Evolutionary conservation across 2,797 vertebrate genomes (phyloP), one percentile per base, ranked within the genome.

Genomic region (Xyrichtys novacula): DNA sequence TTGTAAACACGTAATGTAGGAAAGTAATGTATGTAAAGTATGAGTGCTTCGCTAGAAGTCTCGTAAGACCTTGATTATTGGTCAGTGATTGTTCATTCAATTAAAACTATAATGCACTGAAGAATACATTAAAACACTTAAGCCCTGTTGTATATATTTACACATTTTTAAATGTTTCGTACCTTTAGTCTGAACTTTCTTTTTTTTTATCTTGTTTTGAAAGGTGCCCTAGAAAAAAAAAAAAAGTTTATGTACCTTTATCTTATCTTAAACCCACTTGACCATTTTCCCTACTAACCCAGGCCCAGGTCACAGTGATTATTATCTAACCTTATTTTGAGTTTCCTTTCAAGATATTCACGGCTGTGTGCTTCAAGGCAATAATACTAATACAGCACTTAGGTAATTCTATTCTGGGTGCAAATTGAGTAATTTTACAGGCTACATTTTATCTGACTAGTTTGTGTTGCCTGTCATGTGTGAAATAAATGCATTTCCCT

Each of bases 401-500:
- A 43, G 3, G 8, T 1, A 20, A 49, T 40, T 7, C 7, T 44
- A 22, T 1, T 50, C 26, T 63, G 15, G 40, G 43, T 23, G 31
- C 19, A 65, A 38, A 60, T 47, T 36, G 6, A 38, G 4, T 16
- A 20, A 39, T 61, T 42, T 50, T 31, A 26, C 32, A 40, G 11
- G 32, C 42, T 40, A 11, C 1, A 12, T 59, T 53, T 52, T 28
- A 39, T 64, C 36, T 57, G 11, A 34, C 44, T 9, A 28, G 16
- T 49, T 38, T 39, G 17, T 61, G 34, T 50, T 58, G 31, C 36
- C 36, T 56, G 40, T 57, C 57, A 9, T 52, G 16, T 60, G 26
- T 78, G 25, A 65, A 58, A 47, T 68, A 61, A 52, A 20, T 57
- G 25, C 12, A 55, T 75, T 66, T 76, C 6, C 8, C n/a, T 25